Evolutionary conservation across 2,113 vertebrate genomes (phyloP), one percentile per base, ranked within the genome.

Genomic region (Tragulus kanchil): DNA sequence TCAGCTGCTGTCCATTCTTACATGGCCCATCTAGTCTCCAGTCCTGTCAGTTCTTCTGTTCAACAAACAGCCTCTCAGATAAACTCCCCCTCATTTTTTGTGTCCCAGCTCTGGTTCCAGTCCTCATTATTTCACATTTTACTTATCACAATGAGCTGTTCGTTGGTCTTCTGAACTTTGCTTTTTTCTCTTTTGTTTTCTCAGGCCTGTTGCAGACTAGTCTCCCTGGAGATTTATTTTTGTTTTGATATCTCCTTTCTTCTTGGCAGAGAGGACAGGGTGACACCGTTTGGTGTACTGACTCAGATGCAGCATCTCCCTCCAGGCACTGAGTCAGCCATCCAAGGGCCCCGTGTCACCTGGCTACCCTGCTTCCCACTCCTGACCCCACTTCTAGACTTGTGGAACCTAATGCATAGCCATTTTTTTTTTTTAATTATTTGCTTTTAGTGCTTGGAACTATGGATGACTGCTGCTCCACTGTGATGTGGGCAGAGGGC

Each of bases 361-460:
- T 8, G 28, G 50, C 15, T 90, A 81, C 77, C 13, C 59, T 83
- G 61, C 45, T 77, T 83, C 28, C 58, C 21, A 56, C 6, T 48
- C 13, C 71, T 54, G 9, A 62, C 59, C 56, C 42, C n/a, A 62
- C 50, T 4, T 88, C n/a, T 50, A 88, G 54, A 73, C 26, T 36
- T 87, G 42, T 31, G 16, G 54, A 73, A 52, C 65, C 45, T 89
- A 45, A 92, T 21, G 36, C 1, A 5, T 50, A 64, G 52, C 58
- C 48, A 77, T 19, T 86, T 86, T 94, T 83, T 88, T 69, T 28
- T 64, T 75, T 64, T 92, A 56, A n/a, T 93, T 89, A 92, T 89
- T 82, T 85, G 82, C 25, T 64, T 89, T n/a, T n/a, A n/a, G n/a
- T n/a, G n/a, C n/a, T n/a, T n/a, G n/a, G n/a, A n/a, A n/a, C n/a